Percentiles rank a stretch among this genome's conserved stretches.
phyloP scores from a whole-genome alignment of 2,113 vertebrate species.

The Calyptomena viridis region DNA sequence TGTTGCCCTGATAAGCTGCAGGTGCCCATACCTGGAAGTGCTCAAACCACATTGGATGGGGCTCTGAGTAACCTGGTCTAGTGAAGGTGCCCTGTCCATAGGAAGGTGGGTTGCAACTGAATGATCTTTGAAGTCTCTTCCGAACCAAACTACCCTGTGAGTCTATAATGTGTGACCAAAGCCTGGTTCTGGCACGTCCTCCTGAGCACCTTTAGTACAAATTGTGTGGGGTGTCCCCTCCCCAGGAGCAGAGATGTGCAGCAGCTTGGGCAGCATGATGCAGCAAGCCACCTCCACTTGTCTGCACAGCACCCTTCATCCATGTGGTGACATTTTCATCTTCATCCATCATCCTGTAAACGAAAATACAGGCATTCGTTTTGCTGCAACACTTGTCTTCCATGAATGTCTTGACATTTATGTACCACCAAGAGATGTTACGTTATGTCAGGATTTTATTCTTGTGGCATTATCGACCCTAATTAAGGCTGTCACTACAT shows the following conservation, averaged over 20 bases:
- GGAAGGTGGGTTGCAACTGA: neutral
- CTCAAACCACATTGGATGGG: neutral
- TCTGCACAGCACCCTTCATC: neutral
- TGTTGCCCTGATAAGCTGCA: neutral
- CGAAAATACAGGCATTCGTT: conserved; percentile 30
- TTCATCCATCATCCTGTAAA: neutral
- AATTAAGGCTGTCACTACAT: conserved; percentile 22
- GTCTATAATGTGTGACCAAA: neutral
- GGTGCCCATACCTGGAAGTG: neutral
- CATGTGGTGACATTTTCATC: conserved; percentile 44
- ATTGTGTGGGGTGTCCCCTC: rapidly evolving
- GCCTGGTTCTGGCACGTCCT: neutral
- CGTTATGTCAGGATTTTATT: conserved; percentile 19
- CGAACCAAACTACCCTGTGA: neutral
- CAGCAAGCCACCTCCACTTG: neutral
- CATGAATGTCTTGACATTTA: conserved; percentile 58
- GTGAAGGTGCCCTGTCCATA: neutral
- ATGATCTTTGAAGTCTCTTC: neutral
- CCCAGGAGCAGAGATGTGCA: rapidly evolving
- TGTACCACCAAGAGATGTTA: conserved; percentile 1
- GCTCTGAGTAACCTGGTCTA: neutral
- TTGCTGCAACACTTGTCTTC: neutral
- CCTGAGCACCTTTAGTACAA: neutral
- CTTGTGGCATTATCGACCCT: conserved; percentile 38
- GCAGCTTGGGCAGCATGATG: rapidly evolving